Evolutionary conservation across 37 sponge, comb jelly and placozoan species (phyloP).

Genomic region (Halisarca cf. caerulea): DNA sequence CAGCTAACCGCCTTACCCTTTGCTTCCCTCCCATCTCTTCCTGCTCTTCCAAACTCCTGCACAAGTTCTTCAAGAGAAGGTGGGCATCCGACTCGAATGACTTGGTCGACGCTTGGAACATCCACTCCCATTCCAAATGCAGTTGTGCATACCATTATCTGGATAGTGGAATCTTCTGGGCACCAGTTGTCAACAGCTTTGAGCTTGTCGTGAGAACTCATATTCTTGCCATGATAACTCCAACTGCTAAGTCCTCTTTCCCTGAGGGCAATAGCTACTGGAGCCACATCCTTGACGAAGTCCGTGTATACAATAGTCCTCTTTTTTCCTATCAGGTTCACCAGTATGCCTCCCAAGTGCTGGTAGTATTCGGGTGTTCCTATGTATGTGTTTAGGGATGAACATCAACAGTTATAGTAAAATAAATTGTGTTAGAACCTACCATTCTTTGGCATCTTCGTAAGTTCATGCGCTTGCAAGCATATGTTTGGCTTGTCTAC

Average conservation of each 20-base stretch:
- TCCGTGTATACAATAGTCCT: slow-evolving; percentile 39
- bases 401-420: too few relatives aligned
- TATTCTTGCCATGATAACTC: slow-evolving; percentile 32
- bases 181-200: slow-evolving; percentile 22
- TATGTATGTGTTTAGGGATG: too few relatives aligned
- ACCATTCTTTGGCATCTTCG: too few relatives aligned
- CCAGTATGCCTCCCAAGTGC: too few relatives aligned
- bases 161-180: background rate
- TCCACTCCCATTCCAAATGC: slow-evolving; percentile 35
- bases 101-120: slow-evolving; percentile 1
- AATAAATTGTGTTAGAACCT: too few relatives aligned
- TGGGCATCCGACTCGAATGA: slow-evolving; percentile 31
- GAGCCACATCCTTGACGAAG: slow-evolving; percentile 31
- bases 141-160: slow-evolving; percentile 26
- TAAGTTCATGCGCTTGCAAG: too few relatives aligned
- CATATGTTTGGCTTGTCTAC: background rate
- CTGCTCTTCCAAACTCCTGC: slow-evolving; percentile 41
- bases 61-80: slow-evolving; percentile 27
- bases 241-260: background rate
- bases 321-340: too few relatives aligned
- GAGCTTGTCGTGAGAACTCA: slow-evolving; percentile 8
- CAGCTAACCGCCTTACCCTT: too few relatives aligned
- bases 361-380: too few relatives aligned
- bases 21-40: slow-evolving; percentile 34
- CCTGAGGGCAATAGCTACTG: slow-evolving; percentile 12